Conservation (phyloP, 2,888 invertebrate genomes). For the Molorchus minor region DNA sequence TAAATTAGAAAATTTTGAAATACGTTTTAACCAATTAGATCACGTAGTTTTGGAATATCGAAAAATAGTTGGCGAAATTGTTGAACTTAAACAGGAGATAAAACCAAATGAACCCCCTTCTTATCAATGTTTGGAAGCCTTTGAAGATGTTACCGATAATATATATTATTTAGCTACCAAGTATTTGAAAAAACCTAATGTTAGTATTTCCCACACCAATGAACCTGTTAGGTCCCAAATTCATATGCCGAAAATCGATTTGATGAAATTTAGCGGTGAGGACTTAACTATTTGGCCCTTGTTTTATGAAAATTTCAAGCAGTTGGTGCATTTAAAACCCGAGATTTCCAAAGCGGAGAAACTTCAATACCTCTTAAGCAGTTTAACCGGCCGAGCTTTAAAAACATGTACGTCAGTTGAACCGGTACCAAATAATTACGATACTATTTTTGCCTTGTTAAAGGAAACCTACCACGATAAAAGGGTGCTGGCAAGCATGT, state of each 20-base stretch:
- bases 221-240: neutral
- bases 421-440: neutral
- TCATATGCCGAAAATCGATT: conserved; percentile 9
- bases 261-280: conserved; percentile 19
- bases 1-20: neutral
- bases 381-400: neutral
- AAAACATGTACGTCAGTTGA: neutral
- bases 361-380: neutral
- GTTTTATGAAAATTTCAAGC: conserved; percentile 23
- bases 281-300: conserved; percentile 16
- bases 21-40: neutral
- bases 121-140: neutral
- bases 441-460: neutral
- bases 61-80: neutral
- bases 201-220: neutral
- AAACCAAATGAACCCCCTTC: neutral
- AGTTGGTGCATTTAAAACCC: conserved; percentile 10
- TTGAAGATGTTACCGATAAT: neutral
- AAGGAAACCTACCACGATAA: neutral
- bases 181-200: neutral
- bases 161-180: neutral
- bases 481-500: neutral
- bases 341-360: conserved; percentile 10
- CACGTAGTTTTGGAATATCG: neutral
- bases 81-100: neutral